These are phyloP conservation scores for Bergia sp. DNA, from an alignment of 92 coral and sea anemone species.

Conservation along the genomic window DNA sequence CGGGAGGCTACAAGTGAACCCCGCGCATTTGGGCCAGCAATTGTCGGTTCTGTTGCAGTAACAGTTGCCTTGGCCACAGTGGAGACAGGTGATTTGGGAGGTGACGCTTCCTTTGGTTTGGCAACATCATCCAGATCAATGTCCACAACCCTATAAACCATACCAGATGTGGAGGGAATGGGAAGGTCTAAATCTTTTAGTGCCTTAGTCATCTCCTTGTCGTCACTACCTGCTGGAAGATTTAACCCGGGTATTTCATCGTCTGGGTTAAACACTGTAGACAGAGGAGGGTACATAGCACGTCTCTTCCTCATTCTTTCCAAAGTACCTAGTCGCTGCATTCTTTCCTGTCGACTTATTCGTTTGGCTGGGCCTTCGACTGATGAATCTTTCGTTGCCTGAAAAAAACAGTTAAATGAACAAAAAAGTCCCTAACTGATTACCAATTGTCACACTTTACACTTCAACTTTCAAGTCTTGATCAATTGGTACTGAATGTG, in stretches of 20 bases:
- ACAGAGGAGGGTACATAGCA: conserved; percentile 98
- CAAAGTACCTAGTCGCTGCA: conserved; percentile 69
- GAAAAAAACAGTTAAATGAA: not conserved
- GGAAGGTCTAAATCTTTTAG: conserved; percentile 41
- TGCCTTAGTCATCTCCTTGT: conserved; percentile 23
- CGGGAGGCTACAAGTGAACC: conserved; percentile 73
- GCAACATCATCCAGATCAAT: conserved; percentile 69
- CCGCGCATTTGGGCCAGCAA: conserved; percentile 16
- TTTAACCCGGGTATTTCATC: conserved; percentile 49
- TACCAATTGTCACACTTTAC: not conserved
- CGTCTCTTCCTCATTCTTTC: conserved; percentile 80
- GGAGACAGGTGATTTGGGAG: conserved; percentile 27
- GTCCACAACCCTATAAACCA: conserved; percentile 77
- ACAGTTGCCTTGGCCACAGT: conserved; percentile 30
- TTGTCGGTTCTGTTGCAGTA: conserved; percentile 1
- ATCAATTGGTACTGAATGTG: no score
- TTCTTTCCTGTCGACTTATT: conserved; percentile 17
- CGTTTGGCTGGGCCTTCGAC: conserved; percentile 31
- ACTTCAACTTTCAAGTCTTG: no score
- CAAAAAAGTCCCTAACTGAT: not conserved
- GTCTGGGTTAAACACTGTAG: conserved; percentile 78
- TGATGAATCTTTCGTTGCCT: conserved; percentile 14
- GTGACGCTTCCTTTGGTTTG: conserved; percentile 19
- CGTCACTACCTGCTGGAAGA: not conserved
- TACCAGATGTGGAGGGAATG: conserved; percentile 49